These are phyloP conservation scores for Chrysogorgia sp. DNA, from an alignment of 92 coral and sea anemone genomes.

Conservation along the genomic window DNA sequence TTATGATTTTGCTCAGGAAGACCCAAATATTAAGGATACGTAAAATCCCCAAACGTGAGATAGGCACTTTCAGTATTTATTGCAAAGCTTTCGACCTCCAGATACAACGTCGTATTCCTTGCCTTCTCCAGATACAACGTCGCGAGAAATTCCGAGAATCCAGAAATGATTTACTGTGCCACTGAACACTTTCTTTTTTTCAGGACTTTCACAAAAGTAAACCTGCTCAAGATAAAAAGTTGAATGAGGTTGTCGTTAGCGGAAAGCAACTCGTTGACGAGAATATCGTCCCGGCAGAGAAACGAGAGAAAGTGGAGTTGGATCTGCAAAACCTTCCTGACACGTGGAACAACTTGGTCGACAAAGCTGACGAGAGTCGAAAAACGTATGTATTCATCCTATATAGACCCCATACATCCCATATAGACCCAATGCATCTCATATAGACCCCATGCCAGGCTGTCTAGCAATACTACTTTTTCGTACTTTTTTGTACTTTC, in stretches of 20 bases:
- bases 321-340: slow-evolving; percentile 41
- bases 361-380: slow-evolving; percentile 21
- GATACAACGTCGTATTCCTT: no score
- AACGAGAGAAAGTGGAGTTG: slow-evolving; percentile 18
- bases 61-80: no score
- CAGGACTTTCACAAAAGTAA: slow-evolving; percentile 37
- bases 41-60: no score
- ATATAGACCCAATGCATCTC: background rate
- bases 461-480: no score
- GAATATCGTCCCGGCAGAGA: slow-evolving; percentile 18
- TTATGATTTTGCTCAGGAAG: no score
- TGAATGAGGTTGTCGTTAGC: slow-evolving; percentile 8
- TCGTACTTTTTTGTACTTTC: no score
- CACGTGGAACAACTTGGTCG: slow-evolving; percentile 31
- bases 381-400: slow-evolving; percentile 38
- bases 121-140: no score
- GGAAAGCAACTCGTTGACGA: slow-evolving; percentile 26
- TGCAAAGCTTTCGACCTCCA: no score
- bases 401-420: background rate
- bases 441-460: no score
- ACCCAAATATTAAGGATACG: no score
- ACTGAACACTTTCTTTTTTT: background rate
- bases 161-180: no score
- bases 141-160: no score
- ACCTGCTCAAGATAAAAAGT: slow-evolving; percentile 17